A percentile compares a stretch with the other conserved stretches of the same genome.
phyloP scores from a whole-genome alignment of 2,888 invertebrate genomes.

The Epinotia demarniana region DNA sequence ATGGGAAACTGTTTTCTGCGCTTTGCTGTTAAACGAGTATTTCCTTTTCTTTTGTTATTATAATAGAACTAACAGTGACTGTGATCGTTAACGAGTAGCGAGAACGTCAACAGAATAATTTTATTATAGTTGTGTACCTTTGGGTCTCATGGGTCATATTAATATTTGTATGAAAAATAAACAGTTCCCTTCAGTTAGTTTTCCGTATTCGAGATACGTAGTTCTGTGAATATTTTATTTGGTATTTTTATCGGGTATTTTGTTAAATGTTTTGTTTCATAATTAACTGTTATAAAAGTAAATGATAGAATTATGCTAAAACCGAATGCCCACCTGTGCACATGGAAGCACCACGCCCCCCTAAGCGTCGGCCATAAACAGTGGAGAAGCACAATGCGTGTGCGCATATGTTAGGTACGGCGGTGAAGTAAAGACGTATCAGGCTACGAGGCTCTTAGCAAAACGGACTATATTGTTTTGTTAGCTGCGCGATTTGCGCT shows the following conservation, averaged over 20 bases:
- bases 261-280: too few relatives aligned
- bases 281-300: not conserved
- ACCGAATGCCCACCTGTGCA: conserved; percentile 57
- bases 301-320: conserved; percentile 7
- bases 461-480: not conserved
- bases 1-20: conserved; percentile 26
- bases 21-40: conserved; percentile 9
- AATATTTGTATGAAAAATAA: not conserved
- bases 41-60: conserved; percentile 6
- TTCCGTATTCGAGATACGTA: too few relatives aligned
- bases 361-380: conserved; percentile 61
- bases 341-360: conserved; percentile 61
- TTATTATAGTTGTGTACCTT: not conserved
- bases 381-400: conserved; percentile 63
- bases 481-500: not conserved
- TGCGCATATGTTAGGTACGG: conserved; percentile 53
- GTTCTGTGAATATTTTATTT: too few relatives aligned
- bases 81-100: not conserved
- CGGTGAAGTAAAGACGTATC: conserved; percentile 52
- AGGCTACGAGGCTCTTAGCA: not conserved
- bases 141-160: not conserved
- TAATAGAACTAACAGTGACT: not conserved
- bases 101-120: conserved; percentile 3
- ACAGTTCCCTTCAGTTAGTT: too few relatives aligned
- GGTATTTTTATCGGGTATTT: too few relatives aligned